Percentiles rank a stretch among this genome's conserved stretches.
These are phyloP conservation scores for Pluvialis apricaria DNA, from an alignment of 2,113 vertebrate species.

Conservation along the genomic window DNA sequence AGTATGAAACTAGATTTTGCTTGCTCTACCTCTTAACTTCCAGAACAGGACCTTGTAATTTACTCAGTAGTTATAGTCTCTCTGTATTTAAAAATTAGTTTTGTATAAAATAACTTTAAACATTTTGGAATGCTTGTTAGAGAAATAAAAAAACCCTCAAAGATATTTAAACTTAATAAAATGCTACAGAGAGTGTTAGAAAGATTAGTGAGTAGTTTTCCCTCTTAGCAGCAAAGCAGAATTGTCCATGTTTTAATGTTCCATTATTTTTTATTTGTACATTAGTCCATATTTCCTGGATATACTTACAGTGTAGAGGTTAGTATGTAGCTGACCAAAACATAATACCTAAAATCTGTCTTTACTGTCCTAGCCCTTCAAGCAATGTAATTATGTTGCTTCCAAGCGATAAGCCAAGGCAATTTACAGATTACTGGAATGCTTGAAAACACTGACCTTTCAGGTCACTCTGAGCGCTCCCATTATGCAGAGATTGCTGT, in stretches of 20 bases:
- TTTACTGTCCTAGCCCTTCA: not conserved
- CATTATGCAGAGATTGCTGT: conserved; percentile 42
- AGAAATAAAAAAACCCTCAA: not conserved
- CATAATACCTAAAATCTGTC: conserved; percentile 5
- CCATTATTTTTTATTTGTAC: not conserved
- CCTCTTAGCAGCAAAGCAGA: not conserved
- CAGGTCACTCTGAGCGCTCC: conserved; percentile 20
- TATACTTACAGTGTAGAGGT: not conserved
- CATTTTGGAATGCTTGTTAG: not conserved
- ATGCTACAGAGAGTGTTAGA: fast-evolving
- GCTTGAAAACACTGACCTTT: conserved; percentile 45
- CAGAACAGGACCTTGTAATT: not conserved
- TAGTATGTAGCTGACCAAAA: not conserved
- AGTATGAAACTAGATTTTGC: not conserved
- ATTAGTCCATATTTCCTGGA: not conserved
- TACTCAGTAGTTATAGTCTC: not conserved
- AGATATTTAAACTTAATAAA: not conserved
- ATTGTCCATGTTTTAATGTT: not conserved
- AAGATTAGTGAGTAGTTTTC: not conserved
- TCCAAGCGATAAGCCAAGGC: conserved; percentile 49
- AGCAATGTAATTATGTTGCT: conserved; percentile 46
- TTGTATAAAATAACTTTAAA: not conserved
- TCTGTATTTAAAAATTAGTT: not conserved
- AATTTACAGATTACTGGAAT: conserved; percentile 53
- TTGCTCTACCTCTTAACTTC: not conserved